phyloP scores from a whole-genome alignment of 2,113 vertebrate genomes.

The Pelodiscus sinensis region DNA sequence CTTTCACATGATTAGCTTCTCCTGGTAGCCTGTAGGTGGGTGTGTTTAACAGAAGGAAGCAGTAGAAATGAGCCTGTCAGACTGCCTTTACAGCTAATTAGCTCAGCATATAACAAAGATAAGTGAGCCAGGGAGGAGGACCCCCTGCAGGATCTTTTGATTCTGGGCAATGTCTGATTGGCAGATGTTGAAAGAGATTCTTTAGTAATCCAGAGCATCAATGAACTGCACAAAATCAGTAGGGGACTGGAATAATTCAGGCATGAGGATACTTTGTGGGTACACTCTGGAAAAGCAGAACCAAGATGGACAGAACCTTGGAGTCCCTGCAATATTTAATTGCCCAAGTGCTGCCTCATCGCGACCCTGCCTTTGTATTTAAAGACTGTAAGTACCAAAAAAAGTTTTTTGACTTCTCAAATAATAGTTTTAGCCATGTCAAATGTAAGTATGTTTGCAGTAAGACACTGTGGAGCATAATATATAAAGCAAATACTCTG shows the following conservation, averaged over 20 bases:
- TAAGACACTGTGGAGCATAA: neutral
- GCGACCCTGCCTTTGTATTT: conserved; percentile 76
- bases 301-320: conserved; percentile 77
- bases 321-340: conserved; percentile 78
- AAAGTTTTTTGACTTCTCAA: conserved; percentile 19
- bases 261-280: conserved; percentile 72
- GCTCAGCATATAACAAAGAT: conserved; percentile 86
- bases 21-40: conserved; percentile 70
- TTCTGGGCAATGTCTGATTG: conserved; percentile 77
- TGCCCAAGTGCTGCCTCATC: conserved; percentile 76
- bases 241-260: conserved; percentile 64
- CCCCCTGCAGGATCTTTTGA: conserved; percentile 76
- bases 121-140: conserved; percentile 82
- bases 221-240: conserved; percentile 75
- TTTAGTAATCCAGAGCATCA: conserved; percentile 76
- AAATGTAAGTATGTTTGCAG: conserved; percentile 40
- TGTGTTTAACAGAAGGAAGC: conserved; percentile 74
- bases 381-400: conserved; percentile 86
- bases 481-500: neutral
- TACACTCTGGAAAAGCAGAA: conserved; percentile 60
- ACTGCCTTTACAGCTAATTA: conserved; percentile 84
- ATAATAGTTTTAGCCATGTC: conserved; percentile 39
- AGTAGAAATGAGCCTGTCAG: conserved; percentile 74
- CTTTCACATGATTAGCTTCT: conserved; percentile 59
- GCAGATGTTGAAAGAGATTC: conserved; percentile 79